Evolutionary conservation across 2,113 vertebrate species (phyloP), one percentile per base, ranked within the genome.

Genomic region (Turnix velox): DNA sequence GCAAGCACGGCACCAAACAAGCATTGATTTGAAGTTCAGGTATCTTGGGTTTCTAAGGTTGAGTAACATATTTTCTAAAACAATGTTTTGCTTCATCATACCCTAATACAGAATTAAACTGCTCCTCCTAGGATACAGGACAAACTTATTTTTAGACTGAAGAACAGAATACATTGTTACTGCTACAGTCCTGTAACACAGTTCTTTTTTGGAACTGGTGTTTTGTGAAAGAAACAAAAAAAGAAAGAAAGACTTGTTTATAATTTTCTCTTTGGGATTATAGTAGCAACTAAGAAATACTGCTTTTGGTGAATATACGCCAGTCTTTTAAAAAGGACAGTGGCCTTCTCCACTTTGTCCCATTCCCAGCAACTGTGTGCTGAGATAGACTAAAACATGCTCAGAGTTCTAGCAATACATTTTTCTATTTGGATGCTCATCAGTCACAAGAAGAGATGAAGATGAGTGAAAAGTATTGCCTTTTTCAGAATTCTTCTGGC

Each of bases 381-480:
- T 92, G 92, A 92, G 71, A 87, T 69, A 94, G 94, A 92, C 88
- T 73, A 91, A 82, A 97, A 95, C 96, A 97, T 97, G 96, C 97
- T 92, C 84, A 71, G 54, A 95, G 63, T 92, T 94, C 87, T 2
- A 88, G 84, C 91, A 86, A 92, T 94, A 94, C 37, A 40, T 81
- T 81, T 93, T 91, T 61, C 69, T 58, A 73, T 87, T 92, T 33
- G 71, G 71, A 49, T 49, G 74, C 73, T 91, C 63, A 42, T 76
- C 92, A 84, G 80, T 95, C 84, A 84, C 77, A 84, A 75, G 87
- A 91, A 95, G 77, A 93, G 92, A 92, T 43, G 67, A 93, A 80
- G 80, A 92, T 67, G 55, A 83, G 45, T 82, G n/a, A 59, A 61
- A 31, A 91, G 66, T 93, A 96, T 96, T 97, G 95, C 94, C 90